Base-by-base conservation (phyloP, 1,140 invertebrate species). In the Chlorops oryzae region DNA sequence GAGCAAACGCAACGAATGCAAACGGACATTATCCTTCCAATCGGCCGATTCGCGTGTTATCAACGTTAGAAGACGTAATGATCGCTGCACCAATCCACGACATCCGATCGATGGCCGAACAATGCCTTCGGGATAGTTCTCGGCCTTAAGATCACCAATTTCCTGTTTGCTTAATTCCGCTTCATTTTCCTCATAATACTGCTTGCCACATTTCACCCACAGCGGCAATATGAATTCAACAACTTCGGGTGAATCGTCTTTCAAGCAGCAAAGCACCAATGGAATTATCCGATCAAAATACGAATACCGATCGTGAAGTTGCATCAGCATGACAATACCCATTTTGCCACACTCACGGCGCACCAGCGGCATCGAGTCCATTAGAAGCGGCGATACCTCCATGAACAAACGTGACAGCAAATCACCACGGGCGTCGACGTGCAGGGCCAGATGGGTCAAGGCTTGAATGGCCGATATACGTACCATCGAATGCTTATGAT, bases 401-500 rank as follows among this genome's bases (percentile, higher is more conserved):
- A 52, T 56, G 22, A 73, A 46, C 0, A 72, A 44, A 2, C 63
- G 47, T 3, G 54, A 50, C 47, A 72, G 54, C 0, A n/a, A 80
- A 75, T 55, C 85, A 75, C 74, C 78, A 70, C 50, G 75, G 71
- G 52, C 84, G 69, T 49, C 82, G 71, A 73, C 77, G 65, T 47
- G 82, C 74, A 72, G 40, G 15, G 52, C 57, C 4, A 71, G 34
- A 3, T 67, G 74, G 78, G 83, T 85, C 47, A 93, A 81, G 27
- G 87, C 82, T 67, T 80, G 77, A 21, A 94, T 74, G 18, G 86
- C 82, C 28, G 81, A 75, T 5, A 84, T 78, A 55, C 91, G 74
- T 35, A 92, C 83, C 74, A 80, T 83, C 40, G 82, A 88, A 70
- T 91, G 88, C 60, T 91, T 88, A 71, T 93, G 90, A 39, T 78